Evolutionary conservation across 2,797 vertebrate species (phyloP).

Genomic region (Psittacula derbiana): DNA sequence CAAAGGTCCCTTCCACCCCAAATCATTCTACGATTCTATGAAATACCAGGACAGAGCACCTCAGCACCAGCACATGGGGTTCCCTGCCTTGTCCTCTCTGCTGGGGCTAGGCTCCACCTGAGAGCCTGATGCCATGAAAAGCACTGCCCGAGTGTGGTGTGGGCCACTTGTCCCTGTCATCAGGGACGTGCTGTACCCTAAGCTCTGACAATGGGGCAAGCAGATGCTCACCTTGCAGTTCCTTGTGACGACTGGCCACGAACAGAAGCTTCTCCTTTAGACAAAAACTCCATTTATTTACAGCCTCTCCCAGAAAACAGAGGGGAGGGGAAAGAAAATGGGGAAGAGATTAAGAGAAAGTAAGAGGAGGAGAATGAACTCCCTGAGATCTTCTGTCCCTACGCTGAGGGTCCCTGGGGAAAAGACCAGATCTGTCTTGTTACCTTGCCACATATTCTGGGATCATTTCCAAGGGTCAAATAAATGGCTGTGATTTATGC

Average conservation of each 20-base stretch:
- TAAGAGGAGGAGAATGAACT: not conserved
- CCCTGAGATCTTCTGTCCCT: not conserved
- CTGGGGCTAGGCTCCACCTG: not conserved
- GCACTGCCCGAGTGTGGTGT: not conserved
- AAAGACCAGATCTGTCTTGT: not conserved
- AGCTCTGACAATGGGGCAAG: not conserved
- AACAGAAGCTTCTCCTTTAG: not conserved
- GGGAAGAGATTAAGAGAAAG: not conserved
- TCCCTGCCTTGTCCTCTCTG: not conserved
- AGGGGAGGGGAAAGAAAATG: not conserved
- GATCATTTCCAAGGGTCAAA: slow-evolving; percentile 57
- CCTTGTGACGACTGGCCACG: rapidly evolving
- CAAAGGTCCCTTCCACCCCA: not conserved
- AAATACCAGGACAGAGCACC: not conserved
- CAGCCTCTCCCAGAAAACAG: not conserved
- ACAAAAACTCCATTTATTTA: not conserved
- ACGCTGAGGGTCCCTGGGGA: not conserved
- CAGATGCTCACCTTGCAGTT: not conserved
- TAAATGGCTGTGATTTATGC: slow-evolving; percentile 44
- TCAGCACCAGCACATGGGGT: not conserved
- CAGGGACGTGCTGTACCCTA: not conserved
- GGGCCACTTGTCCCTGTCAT: not conserved
- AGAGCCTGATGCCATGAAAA: not conserved
- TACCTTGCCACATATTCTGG: not conserved
- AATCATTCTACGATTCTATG: not conserved